Evolutionary conservation across 2,888 invertebrate genomes (phyloP).

Genomic region (Theristus sp.): DNA sequence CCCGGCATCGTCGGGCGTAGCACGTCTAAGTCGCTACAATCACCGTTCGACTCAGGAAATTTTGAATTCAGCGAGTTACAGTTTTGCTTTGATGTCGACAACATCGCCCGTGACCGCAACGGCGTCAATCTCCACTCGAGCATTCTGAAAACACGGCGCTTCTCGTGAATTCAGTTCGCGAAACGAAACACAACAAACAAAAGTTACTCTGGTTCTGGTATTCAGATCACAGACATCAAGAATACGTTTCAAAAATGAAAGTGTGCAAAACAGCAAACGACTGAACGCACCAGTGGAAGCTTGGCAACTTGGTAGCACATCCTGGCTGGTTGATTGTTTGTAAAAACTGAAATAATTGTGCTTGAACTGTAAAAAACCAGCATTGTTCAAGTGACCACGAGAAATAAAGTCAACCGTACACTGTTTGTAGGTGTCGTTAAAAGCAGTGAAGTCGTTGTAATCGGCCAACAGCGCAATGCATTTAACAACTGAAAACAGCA

Average conservation of each 20-base stretch:
- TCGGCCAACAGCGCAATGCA: background rate
- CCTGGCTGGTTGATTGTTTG: background rate
- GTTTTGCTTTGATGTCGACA: background rate
- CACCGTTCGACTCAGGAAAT: too few species aligned
- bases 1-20: too few species aligned
- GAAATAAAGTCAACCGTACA: background rate
- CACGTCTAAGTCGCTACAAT: too few species aligned
- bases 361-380: too few species aligned
- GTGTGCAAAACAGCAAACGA: too few species aligned
- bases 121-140: background rate
- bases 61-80: too few species aligned
- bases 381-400: background rate
- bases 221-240: too few species aligned
- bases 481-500: background rate
- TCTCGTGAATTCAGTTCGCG: too few species aligned
- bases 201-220: too few species aligned
- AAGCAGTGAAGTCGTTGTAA: background rate
- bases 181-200: too few species aligned
- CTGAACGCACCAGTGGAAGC: background rate
- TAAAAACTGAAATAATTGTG: background rate
- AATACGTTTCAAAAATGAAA: too few species aligned
- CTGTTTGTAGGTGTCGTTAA: background rate
- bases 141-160: background rate
- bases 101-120: background rate
- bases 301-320: background rate